Evolutionary conservation across 2,797 vertebrate species (phyloP), one percentile per base, ranked within the genome.

Genomic region (Sebastes kiyomatsui): DNA sequence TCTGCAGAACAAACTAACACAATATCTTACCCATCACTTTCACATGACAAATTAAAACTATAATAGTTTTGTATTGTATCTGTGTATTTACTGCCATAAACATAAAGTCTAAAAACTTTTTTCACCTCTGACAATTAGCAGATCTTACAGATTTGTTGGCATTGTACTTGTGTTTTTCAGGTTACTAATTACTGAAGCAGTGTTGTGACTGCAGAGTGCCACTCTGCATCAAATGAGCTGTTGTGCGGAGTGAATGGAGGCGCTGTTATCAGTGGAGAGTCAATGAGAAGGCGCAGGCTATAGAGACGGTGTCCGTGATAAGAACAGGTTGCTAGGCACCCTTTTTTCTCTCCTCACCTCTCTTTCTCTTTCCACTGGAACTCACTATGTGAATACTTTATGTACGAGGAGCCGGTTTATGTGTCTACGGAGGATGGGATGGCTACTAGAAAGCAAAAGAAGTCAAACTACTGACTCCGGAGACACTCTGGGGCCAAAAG

Each of bases 181-280:
- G 67, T 60, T 59, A 75, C 62, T 75, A 73, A 79, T 90, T 84
- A 82, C 77, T 5, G 69, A 55, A 65, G 67, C 67, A 61, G 72
- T 80, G 80, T 60, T 83, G 84, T 73, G 72, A 84, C 78, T 78
- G 81, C 82, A 67, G 67, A 81, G 75, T 6, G 28, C 35, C 78
- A 52, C 77, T 74, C 23, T 8, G 62, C 75, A 80, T 85, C 83
- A 85, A 85, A 82, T 77, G 85, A 86, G 81, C 80, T 68, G 70
- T 67, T 85, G 83, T 81, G 69, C 71, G 49, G 49, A 71, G 78
- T 73, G 75, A 89, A 88, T 72, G 85, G 67, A 85, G 77, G 46
- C 7, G 7, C 65, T 61, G 79, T 46, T 81, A 76, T 90, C 80
- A 69, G 67, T 13, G 7, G 13, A 73, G 77, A 88, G 82, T 86